Evolutionary conservation across 2,113 vertebrate species (phyloP).

Genomic region (Addax nasomaculatus): DNA sequence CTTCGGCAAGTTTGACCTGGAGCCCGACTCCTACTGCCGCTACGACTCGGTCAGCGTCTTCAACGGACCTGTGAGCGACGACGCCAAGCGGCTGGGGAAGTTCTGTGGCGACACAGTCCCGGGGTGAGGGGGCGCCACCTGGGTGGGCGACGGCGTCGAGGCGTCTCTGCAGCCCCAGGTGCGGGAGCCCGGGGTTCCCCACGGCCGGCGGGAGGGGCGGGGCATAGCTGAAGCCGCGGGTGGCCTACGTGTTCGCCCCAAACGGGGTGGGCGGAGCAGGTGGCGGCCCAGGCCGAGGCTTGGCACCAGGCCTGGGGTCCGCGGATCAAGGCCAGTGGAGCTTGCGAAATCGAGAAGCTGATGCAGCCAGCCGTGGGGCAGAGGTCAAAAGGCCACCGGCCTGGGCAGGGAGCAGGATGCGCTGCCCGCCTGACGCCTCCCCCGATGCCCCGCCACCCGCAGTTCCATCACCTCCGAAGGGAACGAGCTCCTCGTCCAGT

Average conservation of each 20-base stretch:
- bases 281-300: no score
- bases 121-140: conserved; percentile 77
- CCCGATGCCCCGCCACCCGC: neutral
- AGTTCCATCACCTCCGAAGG: conserved; percentile 85
- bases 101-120: conserved; percentile 88
- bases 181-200: neutral
- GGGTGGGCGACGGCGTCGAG: neutral
- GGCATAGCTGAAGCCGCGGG: neutral
- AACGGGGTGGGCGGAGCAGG: neutral
- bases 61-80: conserved; percentile 85
- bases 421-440: neutral
- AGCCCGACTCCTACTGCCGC: conserved; percentile 89
- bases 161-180: neutral
- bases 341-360: neutral
- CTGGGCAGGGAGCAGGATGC: neutral
- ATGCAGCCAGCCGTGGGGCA: no score
- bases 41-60: conserved; percentile 92
- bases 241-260: neutral
- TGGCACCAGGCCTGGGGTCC: neutral
- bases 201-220: neutral
- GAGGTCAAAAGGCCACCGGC: neutral
- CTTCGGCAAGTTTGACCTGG: conserved; percentile 91
- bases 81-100: conserved; percentile 87
- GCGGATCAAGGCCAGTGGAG: neutral
- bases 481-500: conserved; percentile 91